Evolutionary conservation across 2,888 invertebrate species (phyloP).

Genomic region (Pimpla rufipes): DNA sequence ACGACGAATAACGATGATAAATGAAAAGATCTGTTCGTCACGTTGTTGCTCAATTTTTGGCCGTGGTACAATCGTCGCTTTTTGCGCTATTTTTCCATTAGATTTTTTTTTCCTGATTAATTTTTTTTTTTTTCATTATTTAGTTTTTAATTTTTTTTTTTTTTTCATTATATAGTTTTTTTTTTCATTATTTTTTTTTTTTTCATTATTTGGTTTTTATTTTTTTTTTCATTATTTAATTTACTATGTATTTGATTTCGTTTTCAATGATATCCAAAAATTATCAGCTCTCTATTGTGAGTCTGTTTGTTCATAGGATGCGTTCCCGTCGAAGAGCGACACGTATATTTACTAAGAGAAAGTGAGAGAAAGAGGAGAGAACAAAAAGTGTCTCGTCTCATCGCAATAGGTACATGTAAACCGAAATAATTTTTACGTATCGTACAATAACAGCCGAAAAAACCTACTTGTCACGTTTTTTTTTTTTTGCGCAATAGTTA

Average conservation of each 20-base stretch:
- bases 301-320: conserved; percentile 82
- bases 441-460: conserved; percentile 9
- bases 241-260: too few relatives aligned
- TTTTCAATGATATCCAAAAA: too few relatives aligned
- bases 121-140: too few relatives aligned
- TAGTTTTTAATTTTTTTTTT: conserved; percentile 26
- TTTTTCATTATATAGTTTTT: conserved; percentile 10
- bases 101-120: too few relatives aligned
- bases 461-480: conserved; percentile 14
- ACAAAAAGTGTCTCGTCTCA: conserved; percentile 45
- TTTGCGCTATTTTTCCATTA: too few relatives aligned
- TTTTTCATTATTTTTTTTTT: conserved; percentile 49
- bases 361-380: conserved; percentile 24
- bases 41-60: too few relatives aligned
- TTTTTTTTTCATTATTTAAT: too few relatives aligned
- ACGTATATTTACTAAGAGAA: conserved; percentile 92
- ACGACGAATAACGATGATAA: too few relatives aligned
- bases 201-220: too few relatives aligned
- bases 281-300: conserved; percentile 26
- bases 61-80: too few relatives aligned
- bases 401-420: conserved; percentile 53
- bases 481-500: conserved; percentile 45
- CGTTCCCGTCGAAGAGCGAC: conserved; percentile 88
- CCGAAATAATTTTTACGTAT: conserved; percentile 19
- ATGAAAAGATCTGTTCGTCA: too few relatives aligned